Conservation (phyloP, 2,113 vertebrate genomes). For the Crotophaga sulcirostris region DNA sequence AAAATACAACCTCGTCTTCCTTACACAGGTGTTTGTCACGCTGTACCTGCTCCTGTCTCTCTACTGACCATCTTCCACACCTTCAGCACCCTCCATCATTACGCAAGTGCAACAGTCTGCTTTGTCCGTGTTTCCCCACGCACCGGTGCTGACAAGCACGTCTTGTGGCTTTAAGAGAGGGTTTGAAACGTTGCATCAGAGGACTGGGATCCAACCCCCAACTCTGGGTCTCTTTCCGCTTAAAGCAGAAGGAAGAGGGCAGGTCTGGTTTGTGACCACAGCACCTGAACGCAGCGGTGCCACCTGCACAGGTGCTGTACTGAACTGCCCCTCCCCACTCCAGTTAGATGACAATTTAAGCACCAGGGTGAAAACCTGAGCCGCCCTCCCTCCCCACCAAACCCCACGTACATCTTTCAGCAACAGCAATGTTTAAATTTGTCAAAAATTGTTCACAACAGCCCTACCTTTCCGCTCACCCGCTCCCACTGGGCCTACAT, state of each 20-base stretch:
- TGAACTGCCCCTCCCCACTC: rapidly evolving
- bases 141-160: rapidly evolving
- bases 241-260: neutral
- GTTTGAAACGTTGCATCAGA: neutral
- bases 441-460: neutral
- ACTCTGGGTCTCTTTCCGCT: neutral
- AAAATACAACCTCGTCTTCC: neutral
- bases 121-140: rapidly evolving
- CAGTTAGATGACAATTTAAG: neutral
- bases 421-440: neutral
- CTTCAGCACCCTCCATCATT: neutral
- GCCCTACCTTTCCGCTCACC: neutral
- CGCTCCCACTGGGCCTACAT: rapidly evolving
- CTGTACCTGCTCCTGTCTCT: neutral
- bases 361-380: rapidly evolving
- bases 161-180: neutral
- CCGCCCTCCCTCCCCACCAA: neutral
- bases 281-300: rapidly evolving
- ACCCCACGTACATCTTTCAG: rapidly evolving
- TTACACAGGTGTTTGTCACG: neutral
- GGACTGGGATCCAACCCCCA: neutral
- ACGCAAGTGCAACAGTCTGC: neutral
- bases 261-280: neutral
- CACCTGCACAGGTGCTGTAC: rapidly evolving
- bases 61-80: neutral